These are phyloP conservation scores for Typhlichthys eigenmanni DNA, from an alignment of 2,797 vertebrate species.

Conservation along the genomic window DNA sequence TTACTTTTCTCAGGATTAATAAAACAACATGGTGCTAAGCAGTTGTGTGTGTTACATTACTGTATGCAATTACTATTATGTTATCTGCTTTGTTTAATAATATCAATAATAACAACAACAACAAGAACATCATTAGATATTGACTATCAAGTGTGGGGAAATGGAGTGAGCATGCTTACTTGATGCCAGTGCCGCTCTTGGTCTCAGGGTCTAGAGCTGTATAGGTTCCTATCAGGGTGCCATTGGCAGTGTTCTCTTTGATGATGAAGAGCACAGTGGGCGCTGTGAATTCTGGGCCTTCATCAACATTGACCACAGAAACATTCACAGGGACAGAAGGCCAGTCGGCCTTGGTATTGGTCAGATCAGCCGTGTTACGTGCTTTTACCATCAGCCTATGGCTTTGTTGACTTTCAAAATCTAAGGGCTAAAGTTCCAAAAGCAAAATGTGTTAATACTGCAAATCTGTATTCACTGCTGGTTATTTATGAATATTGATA, in stretches of 20 bases:
- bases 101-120: no score
- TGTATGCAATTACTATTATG: no score
- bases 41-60: no score
- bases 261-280: conserved; percentile 62
- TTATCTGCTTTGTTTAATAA: no score
- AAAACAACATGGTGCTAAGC: no score
- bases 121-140: no score
- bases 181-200: conserved; percentile 77
- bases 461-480: neutral
- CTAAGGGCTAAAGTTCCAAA: conserved; percentile 73
- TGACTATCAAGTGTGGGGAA: no score
- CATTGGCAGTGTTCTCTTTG: conserved; percentile 77
- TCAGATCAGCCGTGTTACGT: conserved; percentile 79
- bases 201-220: conserved; percentile 85
- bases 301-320: conserved; percentile 76
- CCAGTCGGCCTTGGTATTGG: conserved; percentile 58
- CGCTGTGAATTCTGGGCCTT: conserved; percentile 84
- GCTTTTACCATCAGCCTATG: conserved; percentile 77
- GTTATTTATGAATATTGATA: no score
- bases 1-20: no score
- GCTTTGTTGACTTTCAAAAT: conserved; percentile 74
- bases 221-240: conserved; percentile 75
- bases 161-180: conserved; percentile 56
- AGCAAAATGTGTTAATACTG: neutral
- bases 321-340: conserved; percentile 71